Evolutionary conservation across 1,140 invertebrate species (phyloP), one percentile per base, ranked within the genome.

Genomic region (Bombus haemorrhoidalis): DNA sequence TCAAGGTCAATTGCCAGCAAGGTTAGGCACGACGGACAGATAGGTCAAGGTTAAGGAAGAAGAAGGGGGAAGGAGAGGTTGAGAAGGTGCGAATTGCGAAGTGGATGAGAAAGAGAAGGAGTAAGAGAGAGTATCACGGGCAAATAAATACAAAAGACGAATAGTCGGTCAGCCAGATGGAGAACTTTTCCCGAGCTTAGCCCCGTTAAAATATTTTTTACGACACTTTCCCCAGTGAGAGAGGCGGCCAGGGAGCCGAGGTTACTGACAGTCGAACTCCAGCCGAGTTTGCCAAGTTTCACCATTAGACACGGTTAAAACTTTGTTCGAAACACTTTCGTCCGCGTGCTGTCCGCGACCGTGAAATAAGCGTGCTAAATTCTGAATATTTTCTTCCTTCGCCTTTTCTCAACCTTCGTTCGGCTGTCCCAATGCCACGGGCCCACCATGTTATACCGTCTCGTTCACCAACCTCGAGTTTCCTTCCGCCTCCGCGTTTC

Each of bases 291-390:
- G 91, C 91, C 93, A 94, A 94, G 93, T 94, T 94, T 94, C 91
- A 89, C 91, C 93, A 94, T 94, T 94, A 95, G 93, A 93, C 91
- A 94, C 93, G 93, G 92, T 94, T 94, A 93, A 94, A 95, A 95
- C 94, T 95, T 94, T 95, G 93, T 94, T 94, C 91, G 92, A 93
- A 94, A 94, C 94, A 95, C 94, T 95, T 95, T 95, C 93, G 92
- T 94, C 92, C 90, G 92, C 90, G 91, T 91, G 86, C 92, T 91
- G 90, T 93, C 87, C 91, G 93, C 90, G 93, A 94, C 93, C 94
- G 91, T 94, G 93, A 94, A 94, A 94, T 93, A 94, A 92, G 89
- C 92, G 83, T 86, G 84, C 89, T 92, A 91, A 92, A 94, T 94
- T 89, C 84, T 86, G 89, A 93, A 93, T 93, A 93, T 93, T 94